These are phyloP conservation scores for Halcyon chelicuti DNA, from an alignment of 2,797 vertebrate species.

Conservation along the genomic window DNA sequence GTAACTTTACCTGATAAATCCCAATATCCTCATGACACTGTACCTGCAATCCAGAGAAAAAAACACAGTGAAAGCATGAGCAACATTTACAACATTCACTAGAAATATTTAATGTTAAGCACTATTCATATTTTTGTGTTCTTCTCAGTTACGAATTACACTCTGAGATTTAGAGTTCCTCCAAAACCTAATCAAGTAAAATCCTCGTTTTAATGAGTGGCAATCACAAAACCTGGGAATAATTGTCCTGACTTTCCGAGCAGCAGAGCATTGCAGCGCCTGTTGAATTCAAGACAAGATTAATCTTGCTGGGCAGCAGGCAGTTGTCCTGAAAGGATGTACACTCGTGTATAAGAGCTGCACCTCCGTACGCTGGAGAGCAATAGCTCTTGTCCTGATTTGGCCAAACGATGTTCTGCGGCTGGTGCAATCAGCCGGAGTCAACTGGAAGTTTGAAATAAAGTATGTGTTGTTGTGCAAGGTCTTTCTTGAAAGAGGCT, in stretches of 20 bases:
- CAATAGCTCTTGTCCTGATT: background rate
- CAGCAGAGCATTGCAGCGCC: background rate
- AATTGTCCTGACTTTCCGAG: background rate
- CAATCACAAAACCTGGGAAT: background rate
- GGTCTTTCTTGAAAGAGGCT: background rate
- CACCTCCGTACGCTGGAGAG: background rate
- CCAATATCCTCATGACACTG: background rate
- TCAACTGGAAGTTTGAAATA: background rate
- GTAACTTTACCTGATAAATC: background rate
- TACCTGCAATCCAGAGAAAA: background rate
- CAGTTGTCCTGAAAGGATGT: background rate
- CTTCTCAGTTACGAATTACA: background rate
- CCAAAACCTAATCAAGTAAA: background rate
- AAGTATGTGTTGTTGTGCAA: background rate
- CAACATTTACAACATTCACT: background rate
- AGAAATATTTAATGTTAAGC: constrained; percentile 5
- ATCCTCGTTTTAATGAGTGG: background rate
- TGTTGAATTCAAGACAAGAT: background rate
- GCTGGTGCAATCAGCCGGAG: background rate
- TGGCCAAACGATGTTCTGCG: background rate
- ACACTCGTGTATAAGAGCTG: background rate
- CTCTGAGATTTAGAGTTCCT: background rate
- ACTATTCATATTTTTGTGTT: constrained; percentile 9
- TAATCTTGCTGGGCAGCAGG: background rate
- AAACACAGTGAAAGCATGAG: background rate